Percentiles rank a stretch among this genome's conserved stretches.
Evolutionary conservation across 2,888 invertebrate species (phyloP).

Genomic region (Encarsia formosa): DNA sequence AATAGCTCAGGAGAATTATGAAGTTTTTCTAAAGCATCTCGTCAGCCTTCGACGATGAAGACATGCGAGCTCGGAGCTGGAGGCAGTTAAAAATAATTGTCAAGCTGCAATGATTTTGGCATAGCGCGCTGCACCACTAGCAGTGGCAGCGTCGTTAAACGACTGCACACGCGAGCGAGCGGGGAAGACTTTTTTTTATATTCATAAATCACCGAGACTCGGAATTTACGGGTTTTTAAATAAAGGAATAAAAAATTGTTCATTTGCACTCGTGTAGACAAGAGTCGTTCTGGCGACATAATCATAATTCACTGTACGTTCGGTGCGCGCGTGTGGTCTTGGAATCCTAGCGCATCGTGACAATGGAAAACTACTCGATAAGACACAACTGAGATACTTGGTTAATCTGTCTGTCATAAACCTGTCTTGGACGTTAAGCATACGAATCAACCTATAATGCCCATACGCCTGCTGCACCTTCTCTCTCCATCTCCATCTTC

Average conservation of each 20-base stretch:
- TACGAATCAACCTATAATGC: no score
- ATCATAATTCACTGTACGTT: conserved; percentile 49
- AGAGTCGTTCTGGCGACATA: conserved; percentile 34
- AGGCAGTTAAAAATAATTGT: conserved; percentile 24
- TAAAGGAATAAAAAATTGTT: conserved; percentile 4
- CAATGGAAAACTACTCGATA: conserved; percentile 9
- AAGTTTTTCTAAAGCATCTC: no score
- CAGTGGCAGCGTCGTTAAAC: neutral
- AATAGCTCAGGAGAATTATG: neutral
- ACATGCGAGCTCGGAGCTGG: no score
- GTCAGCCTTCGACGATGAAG: no score
- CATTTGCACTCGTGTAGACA: conserved; percentile 26
- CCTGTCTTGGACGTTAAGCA: conserved; percentile 12
- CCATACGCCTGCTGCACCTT: no score
- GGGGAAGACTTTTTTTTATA: no score
- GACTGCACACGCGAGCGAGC: no score
- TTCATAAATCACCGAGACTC: no score
- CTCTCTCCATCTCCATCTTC: no score
- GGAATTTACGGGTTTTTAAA: no score
- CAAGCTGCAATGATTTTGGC: no score
- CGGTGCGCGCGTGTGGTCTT: conserved; percentile 33
- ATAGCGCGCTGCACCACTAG: neutral
- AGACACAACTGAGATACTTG: conserved; percentile 3
- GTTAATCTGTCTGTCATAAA: conserved; percentile 19
- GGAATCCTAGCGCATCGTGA: neutral